Conservation (phyloP, 2,797 vertebrate genomes). For the Prionace glauca region DNA sequence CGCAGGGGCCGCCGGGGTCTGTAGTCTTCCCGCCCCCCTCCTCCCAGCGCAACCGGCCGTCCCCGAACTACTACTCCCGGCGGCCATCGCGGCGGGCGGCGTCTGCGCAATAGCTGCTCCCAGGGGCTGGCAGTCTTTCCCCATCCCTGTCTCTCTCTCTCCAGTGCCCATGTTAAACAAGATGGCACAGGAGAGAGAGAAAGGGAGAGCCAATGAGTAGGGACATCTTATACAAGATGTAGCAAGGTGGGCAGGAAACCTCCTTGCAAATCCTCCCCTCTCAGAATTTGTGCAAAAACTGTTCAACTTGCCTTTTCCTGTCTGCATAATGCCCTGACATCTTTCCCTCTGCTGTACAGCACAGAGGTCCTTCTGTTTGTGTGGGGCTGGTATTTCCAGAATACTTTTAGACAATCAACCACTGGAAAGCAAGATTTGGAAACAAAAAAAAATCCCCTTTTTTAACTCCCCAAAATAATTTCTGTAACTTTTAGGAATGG, state of each 20-base stretch:
- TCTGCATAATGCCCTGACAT: not conserved
- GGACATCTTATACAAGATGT: not conserved
- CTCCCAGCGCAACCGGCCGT: not conserved
- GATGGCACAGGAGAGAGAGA: constrained; percentile 24
- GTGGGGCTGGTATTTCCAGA: not conserved
- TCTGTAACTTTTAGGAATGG: not conserved
- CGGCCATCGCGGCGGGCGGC: not conserved
- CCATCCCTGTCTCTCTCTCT: too few species aligned
- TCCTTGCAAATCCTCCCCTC: too few species aligned
- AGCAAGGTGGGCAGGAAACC: not conserved
- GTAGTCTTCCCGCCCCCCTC: not conserved
- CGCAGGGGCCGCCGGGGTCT: not conserved
- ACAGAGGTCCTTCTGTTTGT: not conserved
- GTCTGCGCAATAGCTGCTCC: not conserved
- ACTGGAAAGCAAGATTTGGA: too few species aligned
- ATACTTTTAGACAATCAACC: not conserved
- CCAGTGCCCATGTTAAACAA: not conserved
- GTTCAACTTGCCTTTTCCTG: not conserved
- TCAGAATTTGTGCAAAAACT: not conserved
- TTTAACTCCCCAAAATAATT: not conserved
- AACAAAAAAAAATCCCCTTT: not conserved
- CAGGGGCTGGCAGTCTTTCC: not conserved
- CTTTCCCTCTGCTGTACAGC: not conserved
- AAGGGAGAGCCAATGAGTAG: not conserved
- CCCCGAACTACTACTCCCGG: not conserved